These are phyloP conservation scores for Labeo calbasu DNA, from an alignment of 2,797 vertebrate species.

Conservation along the genomic window DNA sequence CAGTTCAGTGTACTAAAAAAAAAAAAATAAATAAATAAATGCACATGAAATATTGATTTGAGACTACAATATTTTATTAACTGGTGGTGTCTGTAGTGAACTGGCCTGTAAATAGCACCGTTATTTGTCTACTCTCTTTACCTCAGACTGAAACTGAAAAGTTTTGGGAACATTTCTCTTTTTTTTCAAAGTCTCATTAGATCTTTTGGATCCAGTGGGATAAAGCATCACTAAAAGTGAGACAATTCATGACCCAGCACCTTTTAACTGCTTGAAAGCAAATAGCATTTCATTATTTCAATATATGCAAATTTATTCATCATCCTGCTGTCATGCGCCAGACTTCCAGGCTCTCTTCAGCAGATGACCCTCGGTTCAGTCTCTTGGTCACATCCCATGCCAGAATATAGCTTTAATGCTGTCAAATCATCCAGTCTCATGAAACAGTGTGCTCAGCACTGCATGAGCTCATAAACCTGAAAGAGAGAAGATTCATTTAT, in stretches of 20 bases:
- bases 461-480: conserved; percentile 18
- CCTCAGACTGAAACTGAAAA: not conserved
- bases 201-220: not conserved
- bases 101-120: not conserved
- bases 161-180: not conserved
- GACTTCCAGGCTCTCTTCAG: conserved; percentile 2
- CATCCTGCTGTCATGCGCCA: conserved; percentile 13
- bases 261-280: conserved; percentile 2
- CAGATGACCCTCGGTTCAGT: conserved; percentile 13
- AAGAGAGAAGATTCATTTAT: not conserved
- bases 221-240: not conserved
- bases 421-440: conserved; percentile 17
- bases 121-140: not conserved
- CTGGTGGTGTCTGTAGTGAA: not conserved
- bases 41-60: not conserved
- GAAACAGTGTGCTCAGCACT: conserved; percentile 14
- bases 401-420: conserved; percentile 14
- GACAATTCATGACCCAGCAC: not conserved
- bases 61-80: not conserved
- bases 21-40: not conserved
- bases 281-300: conserved; percentile 19
- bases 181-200: not conserved
- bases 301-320: conserved; percentile 29
- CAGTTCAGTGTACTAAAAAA: not conserved
- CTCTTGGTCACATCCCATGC: not conserved